Evolutionary conservation across 1,140 invertebrate genomes (phyloP).

Genomic region (Psilanteris sp.): DNA sequence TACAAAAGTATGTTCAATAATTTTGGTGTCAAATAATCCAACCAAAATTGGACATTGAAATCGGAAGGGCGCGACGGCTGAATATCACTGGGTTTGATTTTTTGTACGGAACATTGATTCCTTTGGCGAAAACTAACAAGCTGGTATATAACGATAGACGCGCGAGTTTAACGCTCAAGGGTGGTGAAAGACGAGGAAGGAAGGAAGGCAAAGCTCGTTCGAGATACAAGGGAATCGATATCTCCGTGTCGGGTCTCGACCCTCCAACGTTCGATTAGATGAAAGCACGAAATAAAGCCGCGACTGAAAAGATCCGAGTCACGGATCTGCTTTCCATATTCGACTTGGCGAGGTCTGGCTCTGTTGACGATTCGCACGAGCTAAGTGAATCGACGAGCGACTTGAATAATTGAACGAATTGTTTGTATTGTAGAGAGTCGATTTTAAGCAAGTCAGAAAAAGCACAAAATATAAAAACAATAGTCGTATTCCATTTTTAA

Average conservation of each 20-base stretch:
- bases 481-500: too few species aligned
- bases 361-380: constrained; percentile 11
- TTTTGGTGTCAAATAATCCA: too few species aligned
- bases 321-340: constrained; percentile 24
- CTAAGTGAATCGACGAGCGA: constrained; percentile 6
- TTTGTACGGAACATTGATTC: constrained; percentile 58
- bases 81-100: constrained; percentile 26
- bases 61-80: constrained; percentile 30
- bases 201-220: constrained; percentile 35
- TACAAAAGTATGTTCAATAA: too few species aligned
- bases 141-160: constrained; percentile 55
- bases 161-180: constrained; percentile 63
- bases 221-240: constrained; percentile 59
- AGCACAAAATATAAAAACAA: too few species aligned
- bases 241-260: constrained; percentile 56
- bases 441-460: too few species aligned
- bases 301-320: constrained; percentile 37
- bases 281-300: constrained; percentile 48
- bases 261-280: constrained; percentile 62
- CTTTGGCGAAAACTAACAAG: constrained; percentile 63
- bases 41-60: constrained; percentile 20
- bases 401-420: constrained; percentile 17
- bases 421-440: not conserved
- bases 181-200: constrained; percentile 59
- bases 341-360: too few species aligned